Evolutionary conservation across 2,113 vertebrate species (phyloP).

Genomic region (Hepsetus odoe): DNA sequence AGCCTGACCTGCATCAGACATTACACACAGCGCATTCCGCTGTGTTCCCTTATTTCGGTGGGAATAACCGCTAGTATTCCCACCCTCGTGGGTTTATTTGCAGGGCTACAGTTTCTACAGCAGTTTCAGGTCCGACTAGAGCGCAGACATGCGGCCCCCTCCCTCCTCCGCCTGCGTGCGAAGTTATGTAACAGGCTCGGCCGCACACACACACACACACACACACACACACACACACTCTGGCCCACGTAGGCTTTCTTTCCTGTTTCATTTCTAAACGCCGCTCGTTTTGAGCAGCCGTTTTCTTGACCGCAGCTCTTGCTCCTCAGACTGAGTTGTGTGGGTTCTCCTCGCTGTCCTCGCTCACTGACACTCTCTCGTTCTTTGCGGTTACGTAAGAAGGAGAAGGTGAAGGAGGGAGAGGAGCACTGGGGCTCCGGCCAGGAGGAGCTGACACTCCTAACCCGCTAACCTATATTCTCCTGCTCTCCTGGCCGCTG

Average conservation of each 20-base stretch:
- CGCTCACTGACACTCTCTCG: not conserved
- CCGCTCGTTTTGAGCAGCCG: not conserved
- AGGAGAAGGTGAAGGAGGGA: not conserved
- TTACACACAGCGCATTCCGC: not conserved
- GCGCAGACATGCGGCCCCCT: not conserved
- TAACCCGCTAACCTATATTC: constrained; percentile 41
- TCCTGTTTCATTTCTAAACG: not conserved
- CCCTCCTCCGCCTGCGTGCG: constrained; percentile 12
- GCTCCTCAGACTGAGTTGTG: no score
- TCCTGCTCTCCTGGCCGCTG: not conserved
- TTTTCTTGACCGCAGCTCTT: not conserved
- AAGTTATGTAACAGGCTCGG: constrained; percentile 41
- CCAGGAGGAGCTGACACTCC: constrained; percentile 2
- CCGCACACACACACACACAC: not conserved
- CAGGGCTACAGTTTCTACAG: not conserved
- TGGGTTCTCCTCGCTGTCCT: not conserved
- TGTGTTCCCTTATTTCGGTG: not conserved
- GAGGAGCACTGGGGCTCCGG: not conserved
- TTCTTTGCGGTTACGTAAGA: constrained; percentile 35
- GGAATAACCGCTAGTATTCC: constrained; percentile 1
- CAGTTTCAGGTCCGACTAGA: constrained; percentile 17
- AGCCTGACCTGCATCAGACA: not conserved
- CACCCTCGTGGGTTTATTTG: not conserved
- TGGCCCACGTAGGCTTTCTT: not conserved
- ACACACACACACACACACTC: not conserved